Conservation (phyloP, 2,888 invertebrate species). For the Hemicrepidius hirtus region DNA sequence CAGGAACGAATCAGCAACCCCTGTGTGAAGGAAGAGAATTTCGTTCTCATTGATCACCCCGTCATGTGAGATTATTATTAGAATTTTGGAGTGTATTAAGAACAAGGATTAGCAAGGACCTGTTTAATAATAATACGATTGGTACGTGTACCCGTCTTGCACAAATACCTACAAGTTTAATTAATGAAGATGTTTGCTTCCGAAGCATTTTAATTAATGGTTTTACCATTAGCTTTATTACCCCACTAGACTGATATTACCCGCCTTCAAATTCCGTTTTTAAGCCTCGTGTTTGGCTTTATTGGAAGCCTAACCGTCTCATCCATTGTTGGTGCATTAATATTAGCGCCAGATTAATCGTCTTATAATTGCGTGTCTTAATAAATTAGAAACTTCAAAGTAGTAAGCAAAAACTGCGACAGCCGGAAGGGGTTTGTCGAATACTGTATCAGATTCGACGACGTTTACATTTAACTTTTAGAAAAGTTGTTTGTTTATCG, state of each 20-base stretch:
- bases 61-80: slow-evolving; percentile 43
- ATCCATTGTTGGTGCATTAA: slow-evolving; percentile 36
- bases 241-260: slow-evolving; percentile 32
- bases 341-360: slow-evolving; percentile 35
- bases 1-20: slow-evolving; percentile 4
- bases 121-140: slow-evolving; percentile 49
- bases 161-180: slow-evolving; percentile 50
- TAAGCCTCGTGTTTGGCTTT: slow-evolving; percentile 36
- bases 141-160: slow-evolving; percentile 36
- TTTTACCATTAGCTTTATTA: slow-evolving; percentile 42
- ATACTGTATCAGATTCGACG: slow-evolving; percentile 3
- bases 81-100: slow-evolving; percentile 47
- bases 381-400: slow-evolving; percentile 31
- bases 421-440: slow-evolving; percentile 5
- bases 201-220: slow-evolving; percentile 49
- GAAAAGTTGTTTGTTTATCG: slow-evolving; percentile 25
- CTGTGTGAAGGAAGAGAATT: slow-evolving; percentile 36
- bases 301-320: slow-evolving; percentile 26
- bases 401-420: background rate
- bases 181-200: slow-evolving; percentile 50
- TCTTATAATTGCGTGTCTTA: slow-evolving; percentile 26
- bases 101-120: slow-evolving; percentile 41
- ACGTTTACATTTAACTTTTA: slow-evolving; percentile 8
- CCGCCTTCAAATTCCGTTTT: slow-evolving; percentile 38
- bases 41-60: slow-evolving; percentile 43